Evolutionary conservation across 2,888 invertebrate genomes (phyloP).

Genomic region (Chloroclysta siterata): DNA sequence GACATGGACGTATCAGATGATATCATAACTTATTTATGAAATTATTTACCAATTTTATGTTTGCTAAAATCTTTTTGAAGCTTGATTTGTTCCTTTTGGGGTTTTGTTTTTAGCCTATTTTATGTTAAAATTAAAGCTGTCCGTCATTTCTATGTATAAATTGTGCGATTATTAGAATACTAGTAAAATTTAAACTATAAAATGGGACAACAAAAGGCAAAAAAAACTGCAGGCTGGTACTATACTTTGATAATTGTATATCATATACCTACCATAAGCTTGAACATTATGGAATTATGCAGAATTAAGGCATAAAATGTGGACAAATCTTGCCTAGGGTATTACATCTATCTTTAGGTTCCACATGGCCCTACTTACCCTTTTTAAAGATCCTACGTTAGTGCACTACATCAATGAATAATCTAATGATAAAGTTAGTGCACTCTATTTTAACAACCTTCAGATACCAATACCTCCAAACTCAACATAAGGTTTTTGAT

Average conservation of each 20-base stretch:
- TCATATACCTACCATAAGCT: not conserved
- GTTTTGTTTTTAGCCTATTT: slow-evolving; percentile 12
- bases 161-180: slow-evolving; percentile 14
- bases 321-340: too few relatives aligned
- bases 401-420: slow-evolving; percentile 20
- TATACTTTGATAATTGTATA: not conserved
- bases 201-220: not conserved
- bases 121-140: slow-evolving; percentile 5
- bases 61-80: slow-evolving; percentile 2
- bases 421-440: slow-evolving; percentile 11
- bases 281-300: slow-evolving; percentile 4
- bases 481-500: not conserved
- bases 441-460: slow-evolving; percentile 21
- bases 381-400: slow-evolving; percentile 28
- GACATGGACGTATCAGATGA: slow-evolving; percentile 40
- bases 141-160: not conserved
- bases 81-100: slow-evolving; percentile 22
- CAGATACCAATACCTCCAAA: not conserved
- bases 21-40: slow-evolving; percentile 19
- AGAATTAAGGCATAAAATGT: slow-evolving; percentile 10
- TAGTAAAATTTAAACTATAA: not conserved
- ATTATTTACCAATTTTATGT: slow-evolving; percentile 2
- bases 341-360: slow-evolving; percentile 13
- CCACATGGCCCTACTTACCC: slow-evolving; percentile 22
- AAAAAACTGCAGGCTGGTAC: not conserved